Base-by-base conservation (phyloP, 2,797 vertebrate genomes). In the Pseudochirops corinnae region DNA sequence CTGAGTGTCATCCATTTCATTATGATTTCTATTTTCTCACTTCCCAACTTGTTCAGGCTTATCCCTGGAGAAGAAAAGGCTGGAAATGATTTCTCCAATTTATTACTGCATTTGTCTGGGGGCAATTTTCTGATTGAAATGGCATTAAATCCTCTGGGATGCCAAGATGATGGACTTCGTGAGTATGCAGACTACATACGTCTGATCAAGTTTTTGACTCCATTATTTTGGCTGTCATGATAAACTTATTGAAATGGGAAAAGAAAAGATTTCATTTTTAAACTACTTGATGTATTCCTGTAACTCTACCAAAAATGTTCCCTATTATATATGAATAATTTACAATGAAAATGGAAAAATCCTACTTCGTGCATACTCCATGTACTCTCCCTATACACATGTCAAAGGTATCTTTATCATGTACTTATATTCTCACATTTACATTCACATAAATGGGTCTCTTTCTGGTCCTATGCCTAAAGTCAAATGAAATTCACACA, bases 51-150 rank as follows among this genome's bases (percentile, higher is more conserved):
- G 93, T 98, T 97, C 95, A 94, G 95, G 62, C 92, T 98, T 74
- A 96, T 98, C 62, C 67, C 92, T 56, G 21, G 56, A 96, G 97
- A 96, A 97, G 53, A 97, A 98, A 97, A 97, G 12, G 7, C 55
- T 97, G 91, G 97, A 97, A 98, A 98, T 97, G 0, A 93, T 98
- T 98, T 97, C 92, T 97, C 92, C 94, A 97, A 97, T 98, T 98
- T 98, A 98, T 97, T 98, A 97, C 55, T 97, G 96, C 90, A 93
- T 98, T 98, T 98, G 56, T 98, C 98, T 98, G 82, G 97, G 98
- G 98, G 98, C 98, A 96, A 67, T 98, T 97, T 98, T 98, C 97
- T 98, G 96, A 98, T 97, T 97, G 98, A 98, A 98, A 98, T 98
- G 98, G 98, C 98, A 98, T 31, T 95, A 98, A 98, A 97, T 98